A percentile compares a stretch with the other conserved stretches of the same genome.
Conservation (phyloP, 2,113 vertebrate species). For the Mus spicilegus region DNA sequence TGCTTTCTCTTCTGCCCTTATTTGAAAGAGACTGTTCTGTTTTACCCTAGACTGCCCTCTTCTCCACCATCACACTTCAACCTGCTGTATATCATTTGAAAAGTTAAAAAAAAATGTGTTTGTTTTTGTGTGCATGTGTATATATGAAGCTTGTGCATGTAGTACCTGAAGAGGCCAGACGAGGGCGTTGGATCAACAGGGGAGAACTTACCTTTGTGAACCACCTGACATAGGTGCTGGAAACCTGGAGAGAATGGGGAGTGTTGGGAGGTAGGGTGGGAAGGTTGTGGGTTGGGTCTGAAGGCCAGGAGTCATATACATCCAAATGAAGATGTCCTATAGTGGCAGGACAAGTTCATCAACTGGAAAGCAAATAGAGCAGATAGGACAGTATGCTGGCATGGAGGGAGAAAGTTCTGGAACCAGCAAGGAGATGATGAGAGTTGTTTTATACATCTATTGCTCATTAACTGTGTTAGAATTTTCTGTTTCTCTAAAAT, state of each 20-base stretch:
- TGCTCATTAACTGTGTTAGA: slow-evolving; percentile 9
- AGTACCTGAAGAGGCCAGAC: background rate
- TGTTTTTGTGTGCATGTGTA: background rate
- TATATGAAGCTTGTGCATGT: background rate
- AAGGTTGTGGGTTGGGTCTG: background rate
- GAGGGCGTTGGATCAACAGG: background rate
- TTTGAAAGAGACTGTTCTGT: slow-evolving; percentile 19
- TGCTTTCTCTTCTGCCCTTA: background rate
- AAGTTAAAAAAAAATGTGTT: background rate
- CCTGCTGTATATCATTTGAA: background rate
- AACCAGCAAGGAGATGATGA: background rate
- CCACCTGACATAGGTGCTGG: background rate
- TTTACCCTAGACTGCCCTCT: background rate
- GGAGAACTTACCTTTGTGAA: background rate
- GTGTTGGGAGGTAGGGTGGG: background rate
- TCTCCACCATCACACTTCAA: background rate
- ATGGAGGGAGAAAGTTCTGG: background rate
- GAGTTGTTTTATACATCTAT: slow-evolving; percentile 7
- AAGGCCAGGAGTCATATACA: background rate
- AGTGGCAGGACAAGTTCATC: background rate
- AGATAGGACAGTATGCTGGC: background rate
- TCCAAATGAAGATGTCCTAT: background rate
- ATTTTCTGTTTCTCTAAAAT: slow-evolving; percentile 58
- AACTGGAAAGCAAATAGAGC: background rate
- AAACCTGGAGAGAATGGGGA: background rate